phyloP scores from a whole-genome alignment of 2,113 vertebrate genomes.

The Zingel zingel region DNA sequence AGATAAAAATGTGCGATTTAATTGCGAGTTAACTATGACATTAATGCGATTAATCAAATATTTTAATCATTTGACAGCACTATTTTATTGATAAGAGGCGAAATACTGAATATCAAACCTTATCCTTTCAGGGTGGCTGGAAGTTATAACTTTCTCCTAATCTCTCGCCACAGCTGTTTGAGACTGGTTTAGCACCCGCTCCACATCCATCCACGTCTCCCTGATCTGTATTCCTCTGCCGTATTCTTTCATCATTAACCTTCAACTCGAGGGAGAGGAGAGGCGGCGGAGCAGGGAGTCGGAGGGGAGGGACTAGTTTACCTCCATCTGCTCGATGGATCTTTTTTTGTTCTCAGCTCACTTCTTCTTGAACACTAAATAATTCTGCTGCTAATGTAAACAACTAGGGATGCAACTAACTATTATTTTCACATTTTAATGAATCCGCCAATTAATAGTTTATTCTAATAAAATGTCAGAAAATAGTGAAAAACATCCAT shows the following conservation, averaged over 20 bases:
- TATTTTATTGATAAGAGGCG: background rate
- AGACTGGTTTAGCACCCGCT: constrained; percentile 52
- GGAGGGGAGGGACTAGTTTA: constrained; percentile 57
- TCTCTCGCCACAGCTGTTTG: constrained; percentile 50
- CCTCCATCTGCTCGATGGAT: constrained; percentile 49
- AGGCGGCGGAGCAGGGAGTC: constrained; percentile 20
- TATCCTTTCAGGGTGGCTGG: background rate
- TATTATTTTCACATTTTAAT: background rate
- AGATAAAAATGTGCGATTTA: too few relatives aligned
- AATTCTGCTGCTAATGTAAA: background rate
- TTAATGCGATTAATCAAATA: too few relatives aligned
- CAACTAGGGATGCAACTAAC: background rate
- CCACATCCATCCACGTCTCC: constrained; percentile 63
- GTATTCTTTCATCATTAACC: constrained; percentile 72
- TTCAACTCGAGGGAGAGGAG: constrained; percentile 66
- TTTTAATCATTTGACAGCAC: too few relatives aligned
- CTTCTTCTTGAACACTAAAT: background rate
- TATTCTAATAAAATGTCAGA: too few relatives aligned
- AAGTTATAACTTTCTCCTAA: constrained; percentile 67
- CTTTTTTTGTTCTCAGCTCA: constrained; percentile 25
- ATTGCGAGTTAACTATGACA: too few relatives aligned
- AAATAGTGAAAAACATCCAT: too few relatives aligned
- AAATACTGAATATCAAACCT: background rate
- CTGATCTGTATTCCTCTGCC: constrained; percentile 78
- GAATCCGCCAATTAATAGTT: background rate